Percentiles rank a stretch among this genome's conserved stretches.
These are phyloP conservation scores for Anthonomus grandis DNA, from an alignment of 1,140 invertebrate genomes.

Conservation along the genomic window DNA sequence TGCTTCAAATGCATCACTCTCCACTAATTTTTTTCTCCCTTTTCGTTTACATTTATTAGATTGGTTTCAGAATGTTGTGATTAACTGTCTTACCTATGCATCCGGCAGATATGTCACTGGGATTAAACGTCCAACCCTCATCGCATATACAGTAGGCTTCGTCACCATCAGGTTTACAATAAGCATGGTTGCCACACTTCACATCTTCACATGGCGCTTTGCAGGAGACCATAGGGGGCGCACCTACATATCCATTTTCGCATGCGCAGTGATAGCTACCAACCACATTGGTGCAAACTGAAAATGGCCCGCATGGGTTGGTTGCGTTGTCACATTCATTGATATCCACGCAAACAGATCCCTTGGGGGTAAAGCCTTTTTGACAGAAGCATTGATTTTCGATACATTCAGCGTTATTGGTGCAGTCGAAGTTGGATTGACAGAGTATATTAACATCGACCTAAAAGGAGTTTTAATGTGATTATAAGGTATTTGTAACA, in stretches of 20 bases:
- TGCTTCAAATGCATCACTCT: no score
- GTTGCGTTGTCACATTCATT: conserved; percentile 75
- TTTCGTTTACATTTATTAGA: no score
- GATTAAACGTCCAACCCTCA: conserved; percentile 90
- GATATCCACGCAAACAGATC: conserved; percentile 74
- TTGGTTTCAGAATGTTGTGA: neutral
- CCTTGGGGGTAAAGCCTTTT: conserved; percentile 77
- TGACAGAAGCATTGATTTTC: conserved; percentile 88
- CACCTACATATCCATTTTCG: conserved; percentile 77
- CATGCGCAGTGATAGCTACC: conserved; percentile 88
- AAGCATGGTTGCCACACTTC: conserved; percentile 82
- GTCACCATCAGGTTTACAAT: conserved; percentile 81
- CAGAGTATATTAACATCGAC: conserved; percentile 83
- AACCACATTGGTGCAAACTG: conserved; percentile 77
- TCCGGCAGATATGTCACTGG: conserved; percentile 80
- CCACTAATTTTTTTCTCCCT: no score
- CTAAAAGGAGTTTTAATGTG: conserved; percentile 49
- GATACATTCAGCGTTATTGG: conserved; percentile 86
- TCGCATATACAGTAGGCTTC: conserved; percentile 92
- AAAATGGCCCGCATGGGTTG: conserved; percentile 72
- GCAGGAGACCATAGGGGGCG: conserved; percentile 73
- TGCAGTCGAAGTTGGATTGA: conserved; percentile 85
- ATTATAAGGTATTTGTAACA: neutral
- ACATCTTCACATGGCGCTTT: conserved; percentile 91
- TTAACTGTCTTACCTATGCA: conserved; percentile 63